Evolutionary conservation across 2,888 invertebrate genomes (phyloP), one percentile per base, ranked within the genome.

Genomic region (Achlya flavicornis): DNA sequence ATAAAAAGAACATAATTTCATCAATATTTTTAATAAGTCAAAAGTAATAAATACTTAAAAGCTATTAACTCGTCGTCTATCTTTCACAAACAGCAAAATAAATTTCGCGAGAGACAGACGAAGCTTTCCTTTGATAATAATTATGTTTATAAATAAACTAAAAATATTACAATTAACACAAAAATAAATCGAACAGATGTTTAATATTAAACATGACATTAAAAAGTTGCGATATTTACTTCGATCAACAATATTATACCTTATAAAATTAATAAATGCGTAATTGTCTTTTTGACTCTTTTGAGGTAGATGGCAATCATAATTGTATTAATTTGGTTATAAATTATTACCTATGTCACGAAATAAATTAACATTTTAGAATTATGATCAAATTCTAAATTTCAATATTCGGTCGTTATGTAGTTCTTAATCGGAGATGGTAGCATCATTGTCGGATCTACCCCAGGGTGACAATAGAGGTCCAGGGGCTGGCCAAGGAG

Each of bases 401-500:
- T 35, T 26, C 26, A 5, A 46, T 46, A 46, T n/a, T 26, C 35
- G 38, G 16, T 65, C 64, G 60, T 66, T 61, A 64, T 65, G 58
- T 60, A 16, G 65, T 2, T 43, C 65, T 75, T 86, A 93, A 69
- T 92, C 89, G 3, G 91, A 83, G 33, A 92, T 90, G 4, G 86
- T 82, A 1, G 89, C 89, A 4, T 91, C 93, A 69, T 91, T 87
- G 77, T 92, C 93, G 26, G 93, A 92, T 73, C 93, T 83, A 12
- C 74, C 93, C 93, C 93, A 93, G 2, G 93, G 92, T 0, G 92
- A 91, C 3, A 92, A 78, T 0, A 88, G 81, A 0, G 93, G 93
- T 1, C 87, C 92, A 7, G 91, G 84, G 0, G 90, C 89, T 0
- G 91, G 88, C 92, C 92, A 92, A 14, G 91, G 88, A 0, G 90